Conservation (phyloP, 2,888 invertebrate genomes). For the Parthenolecanium corni region DNA sequence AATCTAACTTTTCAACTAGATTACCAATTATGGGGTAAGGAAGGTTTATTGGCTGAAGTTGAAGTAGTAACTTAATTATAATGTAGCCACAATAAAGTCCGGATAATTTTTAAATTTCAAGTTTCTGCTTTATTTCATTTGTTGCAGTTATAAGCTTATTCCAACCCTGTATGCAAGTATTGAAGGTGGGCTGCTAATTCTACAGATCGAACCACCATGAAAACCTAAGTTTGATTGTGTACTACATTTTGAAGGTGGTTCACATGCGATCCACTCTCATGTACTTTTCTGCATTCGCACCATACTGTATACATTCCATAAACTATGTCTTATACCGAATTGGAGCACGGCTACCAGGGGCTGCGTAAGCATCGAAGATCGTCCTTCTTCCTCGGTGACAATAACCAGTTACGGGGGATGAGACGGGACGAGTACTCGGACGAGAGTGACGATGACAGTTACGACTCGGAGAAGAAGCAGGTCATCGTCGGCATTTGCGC, state of each 20-base stretch:
- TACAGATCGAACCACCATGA: no score
- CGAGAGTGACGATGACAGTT: constrained; percentile 31
- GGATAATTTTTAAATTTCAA: no score
- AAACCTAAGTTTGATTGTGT: not conserved
- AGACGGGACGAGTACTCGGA: constrained; percentile 36
- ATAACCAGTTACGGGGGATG: constrained; percentile 39
- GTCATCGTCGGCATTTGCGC: constrained; percentile 98
- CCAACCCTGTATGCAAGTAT: no score
- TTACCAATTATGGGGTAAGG: no score
- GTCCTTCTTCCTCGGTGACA: constrained; percentile 45
- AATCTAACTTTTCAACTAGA: no score
- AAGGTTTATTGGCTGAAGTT: no score
- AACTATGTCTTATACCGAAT: constrained; percentile 78
- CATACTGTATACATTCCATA: constrained; percentile 15
- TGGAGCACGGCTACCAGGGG: constrained; percentile 86
- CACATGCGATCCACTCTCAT: constrained; percentile 1
- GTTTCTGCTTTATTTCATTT: no score
- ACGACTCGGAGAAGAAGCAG: constrained; percentile 53
- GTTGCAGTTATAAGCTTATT: no score
- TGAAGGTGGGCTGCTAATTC: no score
- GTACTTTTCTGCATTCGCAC: not conserved
- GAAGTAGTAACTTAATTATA: no score
- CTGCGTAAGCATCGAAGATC: constrained; percentile 58
- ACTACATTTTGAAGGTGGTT: not conserved
- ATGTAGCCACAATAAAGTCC: no score